These are phyloP conservation scores for Nibea albiflora DNA, from an alignment of 2,113 vertebrate species.

Conservation along the genomic window DNA sequence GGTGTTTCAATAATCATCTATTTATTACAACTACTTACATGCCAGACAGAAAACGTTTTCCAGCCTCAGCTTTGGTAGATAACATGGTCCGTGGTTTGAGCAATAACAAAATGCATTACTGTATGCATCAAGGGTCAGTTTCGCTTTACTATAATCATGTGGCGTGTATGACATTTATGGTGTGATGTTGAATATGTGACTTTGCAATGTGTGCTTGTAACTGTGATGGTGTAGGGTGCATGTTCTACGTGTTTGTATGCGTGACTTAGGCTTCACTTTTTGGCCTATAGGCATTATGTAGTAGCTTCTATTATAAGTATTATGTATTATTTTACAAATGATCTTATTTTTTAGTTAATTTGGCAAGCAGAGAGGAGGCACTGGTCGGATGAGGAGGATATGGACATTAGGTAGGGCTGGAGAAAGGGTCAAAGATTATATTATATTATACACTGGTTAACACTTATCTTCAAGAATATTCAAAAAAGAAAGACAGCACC, in stretches of 20 bases:
- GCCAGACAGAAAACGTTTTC: not conserved
- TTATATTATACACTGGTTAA: not conserved
- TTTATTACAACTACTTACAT: slow-evolving; percentile 13
- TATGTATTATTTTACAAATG: not conserved
- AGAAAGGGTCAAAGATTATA: not conserved
- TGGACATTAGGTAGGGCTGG: not conserved
- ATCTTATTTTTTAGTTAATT: not conserved
- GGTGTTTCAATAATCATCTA: slow-evolving; percentile 20
- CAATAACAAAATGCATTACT: not conserved
- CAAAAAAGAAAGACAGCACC: not conserved
- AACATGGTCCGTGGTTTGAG: not conserved
- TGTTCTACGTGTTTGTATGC: not conserved
- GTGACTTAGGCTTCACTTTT: not conserved
- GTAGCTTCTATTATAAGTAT: too few species aligned
- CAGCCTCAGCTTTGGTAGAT: not conserved
- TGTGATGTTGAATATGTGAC: not conserved
- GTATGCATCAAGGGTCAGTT: not conserved
- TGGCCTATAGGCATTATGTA: not conserved
- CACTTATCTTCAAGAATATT: not conserved
- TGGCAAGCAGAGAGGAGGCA: not conserved
- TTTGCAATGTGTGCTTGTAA: not conserved
- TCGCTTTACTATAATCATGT: not conserved
- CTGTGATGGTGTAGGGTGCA: not conserved
- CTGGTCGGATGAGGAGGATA: not conserved
- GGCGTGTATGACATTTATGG: not conserved